These are phyloP conservation scores for Chamaetylas fuelleborni DNA, from an alignment of 2,113 vertebrate species.

Conservation along the genomic window DNA sequence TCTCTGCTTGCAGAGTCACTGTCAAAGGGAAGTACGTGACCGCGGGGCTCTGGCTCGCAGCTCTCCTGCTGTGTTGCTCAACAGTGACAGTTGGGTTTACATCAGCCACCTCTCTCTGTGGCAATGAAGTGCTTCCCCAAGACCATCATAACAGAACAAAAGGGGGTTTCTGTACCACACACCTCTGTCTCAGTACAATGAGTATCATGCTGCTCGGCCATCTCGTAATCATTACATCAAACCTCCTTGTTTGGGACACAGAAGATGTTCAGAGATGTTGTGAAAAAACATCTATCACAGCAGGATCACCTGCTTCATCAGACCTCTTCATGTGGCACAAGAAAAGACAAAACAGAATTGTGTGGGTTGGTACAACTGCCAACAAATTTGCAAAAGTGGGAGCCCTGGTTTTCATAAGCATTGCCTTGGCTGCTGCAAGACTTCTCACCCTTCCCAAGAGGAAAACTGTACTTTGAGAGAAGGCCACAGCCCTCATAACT, in stretches of 20 bases:
- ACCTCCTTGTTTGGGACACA: not conserved
- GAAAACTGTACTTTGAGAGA: not conserved
- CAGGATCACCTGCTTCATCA: not conserved
- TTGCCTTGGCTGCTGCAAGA: not conserved
- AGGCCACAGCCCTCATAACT: not conserved
- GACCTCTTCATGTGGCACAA: not conserved
- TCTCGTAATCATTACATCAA: not conserved
- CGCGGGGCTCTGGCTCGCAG: not conserved
- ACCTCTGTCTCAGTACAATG: not conserved
- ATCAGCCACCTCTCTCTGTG: slow-evolving; percentile 52
- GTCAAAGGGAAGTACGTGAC: slow-evolving; percentile 44
- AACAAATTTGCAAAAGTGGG: not conserved
- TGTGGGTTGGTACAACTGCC: not conserved
- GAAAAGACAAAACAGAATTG: not conserved
- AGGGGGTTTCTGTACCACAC: not conserved
- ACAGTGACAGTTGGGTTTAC: slow-evolving; percentile 66
- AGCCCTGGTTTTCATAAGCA: not conserved
- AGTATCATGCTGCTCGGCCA: not conserved
- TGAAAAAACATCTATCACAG: not conserved
- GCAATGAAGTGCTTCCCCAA: slow-evolving; percentile 39
- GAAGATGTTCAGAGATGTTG: not conserved
- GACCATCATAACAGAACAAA: not conserved
- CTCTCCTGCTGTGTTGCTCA: slow-evolving; percentile 22
- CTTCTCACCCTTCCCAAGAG: not conserved
- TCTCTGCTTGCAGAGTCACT: slow-evolving; percentile 39